phyloP scores from a whole-genome alignment of 2,113 vertebrate species.

The Rostratula benghalensis region DNA sequence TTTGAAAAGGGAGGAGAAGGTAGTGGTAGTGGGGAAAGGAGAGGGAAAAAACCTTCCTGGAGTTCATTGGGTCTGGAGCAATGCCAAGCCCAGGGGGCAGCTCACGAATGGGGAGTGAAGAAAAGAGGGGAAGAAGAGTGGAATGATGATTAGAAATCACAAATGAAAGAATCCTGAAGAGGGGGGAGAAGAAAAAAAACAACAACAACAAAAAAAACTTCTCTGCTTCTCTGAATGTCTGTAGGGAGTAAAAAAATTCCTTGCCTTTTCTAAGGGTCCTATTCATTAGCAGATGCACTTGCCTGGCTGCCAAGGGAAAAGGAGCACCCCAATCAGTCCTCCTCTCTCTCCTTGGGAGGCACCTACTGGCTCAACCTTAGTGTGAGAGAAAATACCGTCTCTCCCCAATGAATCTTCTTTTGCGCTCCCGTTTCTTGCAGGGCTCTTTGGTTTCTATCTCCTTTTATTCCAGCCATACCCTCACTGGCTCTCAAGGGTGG shows the following conservation, averaged over 20 bases:
- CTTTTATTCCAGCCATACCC: not conserved
- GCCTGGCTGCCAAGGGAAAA: constrained; percentile 46
- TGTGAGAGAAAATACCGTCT: not conserved
- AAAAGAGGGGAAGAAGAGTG: constrained; percentile 11
- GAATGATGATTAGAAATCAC: constrained; percentile 62
- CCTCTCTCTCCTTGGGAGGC: not conserved
- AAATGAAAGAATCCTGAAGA: constrained; percentile 43
- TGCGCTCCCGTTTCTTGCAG: not conserved
- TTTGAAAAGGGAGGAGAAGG: constrained; percentile 61
- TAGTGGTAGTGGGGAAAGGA: not conserved
- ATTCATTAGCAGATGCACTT: constrained; percentile 53
- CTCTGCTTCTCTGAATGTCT: constrained; percentile 27
- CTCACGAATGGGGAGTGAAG: not conserved
- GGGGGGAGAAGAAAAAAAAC: not conserved
- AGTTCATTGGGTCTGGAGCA: constrained; percentile 52
- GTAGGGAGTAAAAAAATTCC: not conserved
- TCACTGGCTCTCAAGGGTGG: not conserved
- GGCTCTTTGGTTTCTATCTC: not conserved
- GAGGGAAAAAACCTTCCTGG: not conserved
- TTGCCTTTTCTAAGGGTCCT: constrained; percentile 26
- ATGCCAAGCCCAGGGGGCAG: constrained; percentile 60
- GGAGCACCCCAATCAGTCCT: not conserved
- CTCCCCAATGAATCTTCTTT: not conserved
- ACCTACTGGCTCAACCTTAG: not conserved
- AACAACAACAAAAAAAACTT: not conserved